phyloP scores from a whole-genome alignment of 2,113 vertebrate genomes.

The Entosphenus tridentatus region DNA sequence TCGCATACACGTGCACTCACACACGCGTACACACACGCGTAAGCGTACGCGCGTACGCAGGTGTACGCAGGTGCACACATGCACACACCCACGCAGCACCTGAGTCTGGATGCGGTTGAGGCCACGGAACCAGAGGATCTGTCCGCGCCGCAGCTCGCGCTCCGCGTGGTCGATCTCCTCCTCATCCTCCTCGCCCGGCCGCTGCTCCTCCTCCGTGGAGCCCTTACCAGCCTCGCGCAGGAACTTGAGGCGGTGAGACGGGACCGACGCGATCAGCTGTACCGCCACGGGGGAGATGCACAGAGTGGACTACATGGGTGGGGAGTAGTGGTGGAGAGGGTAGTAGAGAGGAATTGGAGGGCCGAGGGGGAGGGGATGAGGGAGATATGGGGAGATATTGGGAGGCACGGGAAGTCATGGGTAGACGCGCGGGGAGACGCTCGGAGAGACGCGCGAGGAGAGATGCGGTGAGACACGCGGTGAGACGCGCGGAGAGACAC shows the following conservation, averaged over 20 bases:
- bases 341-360: no score
- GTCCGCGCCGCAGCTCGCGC: constrained; percentile 73
- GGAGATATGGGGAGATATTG: not conserved
- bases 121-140: constrained; percentile 98
- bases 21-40: not conserved
- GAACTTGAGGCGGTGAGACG: constrained; percentile 88
- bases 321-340: no score
- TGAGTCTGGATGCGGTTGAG: constrained; percentile 98
- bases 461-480: not conserved
- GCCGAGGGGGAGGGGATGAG: constrained; percentile 7
- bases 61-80: not conserved
- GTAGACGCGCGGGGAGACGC: not conserved
- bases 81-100: constrained; percentile 23
- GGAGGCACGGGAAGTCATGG: not conserved
- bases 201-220: constrained; percentile 75
- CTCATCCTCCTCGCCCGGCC: constrained; percentile 60
- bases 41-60: not conserved
- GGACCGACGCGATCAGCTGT: constrained; percentile 80
- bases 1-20: not conserved
- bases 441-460: not conserved
- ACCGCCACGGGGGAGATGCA: constrained; percentile 1
- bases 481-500: not conserved
- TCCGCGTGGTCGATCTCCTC: constrained; percentile 96
- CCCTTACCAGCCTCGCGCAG: constrained; percentile 88
- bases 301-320: no score